phyloP scores from a whole-genome alignment of 2,113 vertebrate genomes.

The Tupaia tana region DNA sequence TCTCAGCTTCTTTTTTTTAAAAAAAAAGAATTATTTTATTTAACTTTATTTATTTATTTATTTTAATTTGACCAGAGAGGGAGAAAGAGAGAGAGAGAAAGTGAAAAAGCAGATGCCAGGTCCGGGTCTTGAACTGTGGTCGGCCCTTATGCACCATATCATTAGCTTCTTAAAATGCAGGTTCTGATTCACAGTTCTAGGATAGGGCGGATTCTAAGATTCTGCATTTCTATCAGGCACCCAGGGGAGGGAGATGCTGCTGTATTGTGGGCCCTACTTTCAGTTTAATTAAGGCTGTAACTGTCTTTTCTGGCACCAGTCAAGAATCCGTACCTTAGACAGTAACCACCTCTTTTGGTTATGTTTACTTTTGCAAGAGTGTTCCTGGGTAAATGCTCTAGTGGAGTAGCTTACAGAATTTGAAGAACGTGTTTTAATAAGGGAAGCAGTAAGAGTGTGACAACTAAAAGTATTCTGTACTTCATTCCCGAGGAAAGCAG shows the following conservation, averaged over 20 bases:
- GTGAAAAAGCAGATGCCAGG: too few species aligned
- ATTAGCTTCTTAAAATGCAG: not conserved
- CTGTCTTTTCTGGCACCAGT: not conserved
- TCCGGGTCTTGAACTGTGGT: too few species aligned
- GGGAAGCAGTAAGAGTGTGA: not conserved
- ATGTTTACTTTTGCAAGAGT: constrained; percentile 3
- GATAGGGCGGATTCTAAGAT: not conserved
- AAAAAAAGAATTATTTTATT: too few species aligned
- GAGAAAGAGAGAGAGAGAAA: too few species aligned
- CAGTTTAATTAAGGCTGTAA: not conserved
- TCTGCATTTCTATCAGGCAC: not conserved
- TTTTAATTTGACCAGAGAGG: too few species aligned
- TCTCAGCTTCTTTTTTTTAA: not conserved
- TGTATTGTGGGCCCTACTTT: not conserved
- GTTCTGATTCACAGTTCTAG: not conserved
- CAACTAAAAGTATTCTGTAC: accelerated
- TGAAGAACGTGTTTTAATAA: not conserved
- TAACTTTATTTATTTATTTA: too few species aligned
- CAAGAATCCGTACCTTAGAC: not conserved
- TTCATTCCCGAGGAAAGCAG: not conserved
- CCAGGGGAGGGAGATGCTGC: not conserved
- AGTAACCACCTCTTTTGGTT: not conserved
- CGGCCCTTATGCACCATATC: too few species aligned
- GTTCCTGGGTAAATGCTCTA: not conserved
- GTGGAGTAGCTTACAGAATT: not conserved